Base-by-base conservation (phyloP, 2,797 vertebrate species). In the Calcarius lapponicus region DNA sequence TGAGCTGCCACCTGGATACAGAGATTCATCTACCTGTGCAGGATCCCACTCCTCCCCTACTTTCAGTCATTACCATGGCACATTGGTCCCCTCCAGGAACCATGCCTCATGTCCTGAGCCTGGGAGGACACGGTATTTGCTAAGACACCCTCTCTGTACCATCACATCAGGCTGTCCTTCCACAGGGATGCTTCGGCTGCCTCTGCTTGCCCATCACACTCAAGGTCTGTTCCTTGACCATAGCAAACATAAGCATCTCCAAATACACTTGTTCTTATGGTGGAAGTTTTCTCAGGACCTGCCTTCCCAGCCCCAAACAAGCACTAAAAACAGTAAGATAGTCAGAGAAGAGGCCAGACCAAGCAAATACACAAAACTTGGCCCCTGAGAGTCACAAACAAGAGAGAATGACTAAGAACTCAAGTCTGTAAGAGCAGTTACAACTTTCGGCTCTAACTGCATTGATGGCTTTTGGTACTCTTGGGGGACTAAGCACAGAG, bases 311-410 rank as follows among this genome's bases (percentile, higher is more conserved):
- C 6, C 40, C 34, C 62, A 88, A 73, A 57, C 1, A 11, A 80
- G 34, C 58, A 88, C 56, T 71, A 45, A 83, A 62, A 80, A 51
- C 32, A 79, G 20, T 9, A 2, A 93, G 47, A 29, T 12, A 66
- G 42, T 51, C 64, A 72, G 73, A 85, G 76, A 60, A 93, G 47
- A 57, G 75, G 45, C 21, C 54, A 80, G 51, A 76, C 28, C 50
- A 93, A 86, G 61, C 17, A 92, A 93, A 92, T 78, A 91, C 73
- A 92, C 26, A 94, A 65, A 94, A 70, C 20, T 20, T 80, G 64
- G 20, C 56, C 42, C 47, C 54, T 6, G 3, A 86, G 62, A 86
- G 42, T 86, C 74, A 73, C 51, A 85, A 95, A 67, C 21, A 50
- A 62, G 79, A 70, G 29, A 92, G 53, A 93, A 88, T 67, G 32